Base-by-base conservation (phyloP, 2,888 invertebrate genomes). In the Drosophila niveifrons region DNA sequence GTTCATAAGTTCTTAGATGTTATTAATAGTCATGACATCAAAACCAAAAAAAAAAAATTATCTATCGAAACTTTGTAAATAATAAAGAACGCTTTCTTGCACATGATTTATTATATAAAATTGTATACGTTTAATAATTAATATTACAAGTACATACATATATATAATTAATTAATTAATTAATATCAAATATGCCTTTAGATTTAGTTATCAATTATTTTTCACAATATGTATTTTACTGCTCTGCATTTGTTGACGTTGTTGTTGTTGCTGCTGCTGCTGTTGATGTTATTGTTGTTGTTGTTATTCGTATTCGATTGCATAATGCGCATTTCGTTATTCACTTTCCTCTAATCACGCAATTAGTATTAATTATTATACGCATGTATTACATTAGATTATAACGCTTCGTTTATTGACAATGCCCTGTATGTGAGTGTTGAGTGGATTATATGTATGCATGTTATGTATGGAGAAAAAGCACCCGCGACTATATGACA, bases 81-180 rank as follows among this genome's bases (percentile, higher is more conserved):
- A 59, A 64, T 58, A 58, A 63, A 58, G 39, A 59, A 57, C 61
- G 55, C 13, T 64, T 71, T 64, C 66, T 75, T 88, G 83, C 84
- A 88, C 81, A 78, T 68, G 81, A 68, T 86, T 89, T 89, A 89
- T 90, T 90, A 87, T 90, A 90, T 90, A 90, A 90, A 90, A 90
- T 89, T 90, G 90, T 90, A 90, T 90, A 90, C 87, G 87, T 90
- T 90, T 90, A 82, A 88, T 90, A 78, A 85, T 86, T 83, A 83
- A 88, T 90, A 89, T 90, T 90, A 90, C 84, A 90, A 90, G 71
- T 83, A 83, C 86, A 85, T 77, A 68, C 53, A 66, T 66, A 63
- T 66, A 63, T 47, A 66, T 63, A 76, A 83, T 80, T 89, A 78
- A 83, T 90, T 89, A 80, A 84, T 90, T 89, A 80, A 84, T 90